Conservation (phyloP, 1,140 invertebrate species). For the Anastrepha ludens region DNA sequence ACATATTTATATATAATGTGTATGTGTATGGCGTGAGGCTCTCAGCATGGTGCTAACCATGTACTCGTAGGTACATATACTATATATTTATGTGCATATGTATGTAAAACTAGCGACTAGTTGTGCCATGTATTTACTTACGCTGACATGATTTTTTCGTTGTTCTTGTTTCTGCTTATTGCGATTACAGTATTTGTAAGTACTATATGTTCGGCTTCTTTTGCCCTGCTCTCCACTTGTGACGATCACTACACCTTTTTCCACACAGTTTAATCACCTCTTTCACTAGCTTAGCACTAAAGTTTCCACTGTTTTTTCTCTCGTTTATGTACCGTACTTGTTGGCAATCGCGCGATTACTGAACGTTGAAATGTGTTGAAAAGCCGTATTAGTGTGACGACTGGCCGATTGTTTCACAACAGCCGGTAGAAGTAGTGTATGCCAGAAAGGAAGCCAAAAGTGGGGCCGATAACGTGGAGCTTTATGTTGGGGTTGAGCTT, state of each 20-base stretch:
- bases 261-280: conserved; percentile 3
- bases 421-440: conserved; percentile 25
- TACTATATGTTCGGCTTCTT: neutral
- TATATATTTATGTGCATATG: neutral
- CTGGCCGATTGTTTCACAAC: neutral
- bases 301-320: neutral
- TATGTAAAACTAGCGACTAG: neutral
- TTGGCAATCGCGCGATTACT: conserved; percentile 60
- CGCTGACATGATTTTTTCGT: conserved; percentile 25
- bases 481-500: conserved; percentile 6
- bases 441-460: conserved; percentile 2
- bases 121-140: neutral
- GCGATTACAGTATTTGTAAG: neutral
- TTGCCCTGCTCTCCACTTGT: conserved; percentile 8
- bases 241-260: conserved; percentile 19
- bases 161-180: neutral
- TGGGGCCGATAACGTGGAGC: conserved; percentile 7
- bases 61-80: neutral
- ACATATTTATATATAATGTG: neutral
- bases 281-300: neutral
- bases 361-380: conserved; percentile 44
- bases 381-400: neutral
- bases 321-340: conserved; percentile 42
- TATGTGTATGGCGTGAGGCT: neutral
- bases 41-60: neutral